A percentile compares a stretch with the other conserved stretches of the same genome.
These are phyloP conservation scores for Tiaroga cobitis DNA, from an alignment of 2,797 vertebrate species.

Conservation along the genomic window DNA sequence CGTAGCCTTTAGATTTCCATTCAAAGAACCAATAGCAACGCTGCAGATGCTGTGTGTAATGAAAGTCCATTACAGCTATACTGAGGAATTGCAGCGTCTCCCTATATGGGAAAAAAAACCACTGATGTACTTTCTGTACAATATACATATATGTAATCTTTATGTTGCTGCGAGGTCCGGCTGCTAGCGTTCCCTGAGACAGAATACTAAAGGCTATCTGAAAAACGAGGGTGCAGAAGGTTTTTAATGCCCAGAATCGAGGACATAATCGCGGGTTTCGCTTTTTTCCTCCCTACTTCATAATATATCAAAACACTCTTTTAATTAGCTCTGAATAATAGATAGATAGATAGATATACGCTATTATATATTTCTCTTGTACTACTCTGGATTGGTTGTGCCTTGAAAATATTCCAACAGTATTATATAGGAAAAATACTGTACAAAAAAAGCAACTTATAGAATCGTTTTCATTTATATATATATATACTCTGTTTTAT, in stretches of 20 bases:
- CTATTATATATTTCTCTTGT: constrained; percentile 63
- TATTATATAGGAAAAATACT: constrained; percentile 95
- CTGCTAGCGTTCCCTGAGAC: constrained; percentile 40
- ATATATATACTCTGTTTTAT: constrained; percentile 78
- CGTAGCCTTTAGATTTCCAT: constrained; percentile 45
- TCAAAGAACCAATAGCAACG: constrained; percentile 22
- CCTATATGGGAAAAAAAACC: background rate
- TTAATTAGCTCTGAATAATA: constrained; percentile 62
- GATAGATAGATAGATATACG: constrained; percentile 55
- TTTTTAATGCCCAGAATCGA: constrained; percentile 46
- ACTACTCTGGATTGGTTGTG: constrained; percentile 79
- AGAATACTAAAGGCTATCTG: constrained; percentile 50
- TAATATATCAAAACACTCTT: constrained; percentile 77
- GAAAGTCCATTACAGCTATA: background rate
- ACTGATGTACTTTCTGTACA: background rate
- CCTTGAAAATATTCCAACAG: constrained; percentile 92
- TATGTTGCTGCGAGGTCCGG: constrained; percentile 5
- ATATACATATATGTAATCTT: constrained; percentile 15
- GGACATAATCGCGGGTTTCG: background rate
- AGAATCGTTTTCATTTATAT: constrained; percentile 80
- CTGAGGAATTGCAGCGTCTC: background rate
- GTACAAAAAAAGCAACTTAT: constrained; percentile 87
- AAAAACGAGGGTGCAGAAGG: constrained; percentile 23
- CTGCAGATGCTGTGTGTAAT: background rate
- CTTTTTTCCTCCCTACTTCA: constrained; percentile 72